Evolutionary conservation across 2,797 vertebrate species (phyloP), one percentile per base, ranked within the genome.

Genomic region (Etheostoma perlongum): DNA sequence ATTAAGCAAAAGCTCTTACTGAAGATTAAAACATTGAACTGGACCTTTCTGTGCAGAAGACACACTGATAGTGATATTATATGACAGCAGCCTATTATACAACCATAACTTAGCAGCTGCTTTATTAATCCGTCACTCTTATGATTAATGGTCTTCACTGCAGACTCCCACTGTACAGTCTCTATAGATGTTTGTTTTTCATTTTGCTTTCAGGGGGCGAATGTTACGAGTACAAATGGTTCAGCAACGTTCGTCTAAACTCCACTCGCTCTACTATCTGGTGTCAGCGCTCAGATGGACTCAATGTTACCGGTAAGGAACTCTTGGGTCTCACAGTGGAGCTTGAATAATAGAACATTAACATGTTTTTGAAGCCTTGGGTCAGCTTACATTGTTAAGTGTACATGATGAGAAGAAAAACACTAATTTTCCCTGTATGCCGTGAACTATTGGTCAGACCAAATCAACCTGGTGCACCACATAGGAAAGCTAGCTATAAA

Each of bases 281-380:
- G 97, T 99, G 98, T 85, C 97, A 99, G 87, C 97, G 98, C 62
- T 99, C 98, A 1, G 98, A 99, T 5, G 97, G 98, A 68, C 78
- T 97, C 86, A 99, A 98, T 0, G 97, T 99, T 83, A 99, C 97
- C 89, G 98, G 98, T 99, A 94, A 79, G 84, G 10, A 72, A n/a
- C 2, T 48, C 16, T 12, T 0, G 15, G 42, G 25, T 67, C 21
- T 51, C 2, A 46, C 4, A n/a, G 0, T 11, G 11, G 5, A 63
- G 51, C 5, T 5, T 6, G 7, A 6, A 1, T 44, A 7, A 21
- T 9, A 19, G 11, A 5, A 25, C 23, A 36, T 42, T 16, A 2
- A 21, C 40, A 30, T 2, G 8, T 55, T 40, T 36, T 27, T 48
- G n/a, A 74, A 55, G 23, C 19, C 16, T 42, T 19, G 16, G 4